phyloP scores from a whole-genome alignment of 2,113 vertebrate species.

The Micronycteris hirsuta region DNA sequence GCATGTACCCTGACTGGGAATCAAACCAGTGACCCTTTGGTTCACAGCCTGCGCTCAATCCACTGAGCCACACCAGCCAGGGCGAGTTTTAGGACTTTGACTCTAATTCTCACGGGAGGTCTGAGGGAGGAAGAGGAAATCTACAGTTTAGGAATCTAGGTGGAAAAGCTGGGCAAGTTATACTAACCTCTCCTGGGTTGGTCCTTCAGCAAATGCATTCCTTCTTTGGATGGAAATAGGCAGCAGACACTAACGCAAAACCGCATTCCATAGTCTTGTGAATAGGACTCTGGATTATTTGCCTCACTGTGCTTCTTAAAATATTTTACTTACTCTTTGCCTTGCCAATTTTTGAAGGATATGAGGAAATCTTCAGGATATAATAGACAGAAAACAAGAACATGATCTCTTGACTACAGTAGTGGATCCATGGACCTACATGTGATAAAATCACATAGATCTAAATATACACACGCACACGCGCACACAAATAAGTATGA shows the following conservation, averaged over 20 bases:
- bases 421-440: neutral
- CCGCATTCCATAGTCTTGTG: neutral
- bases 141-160: neutral
- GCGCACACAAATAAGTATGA: neutral
- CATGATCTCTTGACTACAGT: neutral
- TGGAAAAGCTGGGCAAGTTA: neutral
- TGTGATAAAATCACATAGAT: neutral
- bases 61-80: too few species aligned
- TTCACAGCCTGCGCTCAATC: too few species aligned
- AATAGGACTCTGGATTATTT: neutral
- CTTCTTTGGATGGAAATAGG: neutral
- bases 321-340: conserved; percentile 28
- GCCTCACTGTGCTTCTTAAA: neutral
- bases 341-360: neutral
- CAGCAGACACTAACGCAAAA: neutral
- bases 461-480: neutral
- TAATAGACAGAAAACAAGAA: neutral
- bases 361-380: neutral
- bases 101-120: neutral
- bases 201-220: neutral
- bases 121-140: neutral
- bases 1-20: too few species aligned
- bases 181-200: neutral
- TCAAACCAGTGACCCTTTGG: too few species aligned
- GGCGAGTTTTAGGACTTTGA: neutral